Conservation (phyloP, 2,888 invertebrate species). For the Prosopocoilus inquinatus region DNA sequence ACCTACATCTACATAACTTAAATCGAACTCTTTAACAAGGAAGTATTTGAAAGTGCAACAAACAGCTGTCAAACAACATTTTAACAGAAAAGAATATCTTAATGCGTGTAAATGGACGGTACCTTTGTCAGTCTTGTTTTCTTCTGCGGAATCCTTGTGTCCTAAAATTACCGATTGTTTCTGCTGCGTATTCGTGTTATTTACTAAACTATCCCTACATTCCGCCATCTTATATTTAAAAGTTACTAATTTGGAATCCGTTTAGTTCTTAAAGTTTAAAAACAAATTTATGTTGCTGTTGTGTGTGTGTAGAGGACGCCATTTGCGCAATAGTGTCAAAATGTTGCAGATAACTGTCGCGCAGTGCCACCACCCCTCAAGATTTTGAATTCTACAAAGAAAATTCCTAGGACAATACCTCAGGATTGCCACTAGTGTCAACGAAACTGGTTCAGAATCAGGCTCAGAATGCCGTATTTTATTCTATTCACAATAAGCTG, state of each 20-base stretch:
- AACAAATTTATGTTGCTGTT: constrained; percentile 12
- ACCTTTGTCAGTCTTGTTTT: constrained; percentile 44
- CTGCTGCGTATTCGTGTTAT: constrained; percentile 42
- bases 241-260: constrained; percentile 36
- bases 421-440: no score
- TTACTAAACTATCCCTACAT: constrained; percentile 47
- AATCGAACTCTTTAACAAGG: neutral
- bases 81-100: constrained; percentile 7
- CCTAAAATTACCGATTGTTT: constrained; percentile 38
- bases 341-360: no score
- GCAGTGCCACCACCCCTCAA: no score
- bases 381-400: no score
- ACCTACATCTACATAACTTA: constrained; percentile 17
- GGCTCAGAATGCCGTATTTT: no score
- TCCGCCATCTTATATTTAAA: constrained; percentile 49
- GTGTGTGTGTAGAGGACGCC: constrained; percentile 12
- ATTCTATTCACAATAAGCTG: no score
- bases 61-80: constrained; percentile 20
- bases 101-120: constrained; percentile 12
- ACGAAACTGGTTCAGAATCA: no score
- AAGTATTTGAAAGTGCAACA: constrained; percentile 8
- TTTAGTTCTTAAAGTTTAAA: constrained; percentile 14
- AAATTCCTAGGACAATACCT: no score
- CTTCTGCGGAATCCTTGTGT: constrained; percentile 33
- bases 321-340: neutral